A percentile compares a stretch with the other conserved stretches of the same genome.
phyloP scores from a whole-genome alignment of 2,888 invertebrate species.

The Allolobophora icterica region DNA sequence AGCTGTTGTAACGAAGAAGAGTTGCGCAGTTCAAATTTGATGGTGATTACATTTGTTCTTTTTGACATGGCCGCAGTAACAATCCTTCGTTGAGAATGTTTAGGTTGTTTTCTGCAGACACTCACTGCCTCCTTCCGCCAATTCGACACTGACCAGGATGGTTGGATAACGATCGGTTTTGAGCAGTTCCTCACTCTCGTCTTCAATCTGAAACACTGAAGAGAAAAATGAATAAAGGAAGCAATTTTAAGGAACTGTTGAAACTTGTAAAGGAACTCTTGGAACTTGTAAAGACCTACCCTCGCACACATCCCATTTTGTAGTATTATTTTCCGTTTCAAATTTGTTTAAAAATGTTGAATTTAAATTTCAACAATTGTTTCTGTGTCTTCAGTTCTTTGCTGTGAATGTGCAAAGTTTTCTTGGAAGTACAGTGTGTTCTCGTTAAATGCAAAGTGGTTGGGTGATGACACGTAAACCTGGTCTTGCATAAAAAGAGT shows the following conservation, averaged over 20 bases:
- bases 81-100: no score
- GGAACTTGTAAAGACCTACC: background rate
- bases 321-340: background rate
- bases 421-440: background rate
- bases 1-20: no score
- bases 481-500: no score
- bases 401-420: no score
- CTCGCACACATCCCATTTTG: background rate
- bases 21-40: no score
- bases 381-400: background rate
- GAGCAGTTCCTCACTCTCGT: conserved; percentile 95
- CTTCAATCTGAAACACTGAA: conserved; percentile 60
- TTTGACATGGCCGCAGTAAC: no score
- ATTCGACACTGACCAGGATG: conserved; percentile 89
- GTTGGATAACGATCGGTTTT: conserved; percentile 92
- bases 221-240: background rate
- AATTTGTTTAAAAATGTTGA: no score
- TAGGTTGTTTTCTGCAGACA: conserved; percentile 68
- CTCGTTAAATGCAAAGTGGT: no score
- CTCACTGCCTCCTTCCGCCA: conserved; percentile 85
- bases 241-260: no score
- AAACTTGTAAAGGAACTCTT: background rate
- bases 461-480: no score
- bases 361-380: no score
- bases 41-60: no score